Evolutionary conservation across 2,888 invertebrate genomes (phyloP), one percentile per base, ranked within the genome.

Genomic region (Bimastos eiseni): DNA sequence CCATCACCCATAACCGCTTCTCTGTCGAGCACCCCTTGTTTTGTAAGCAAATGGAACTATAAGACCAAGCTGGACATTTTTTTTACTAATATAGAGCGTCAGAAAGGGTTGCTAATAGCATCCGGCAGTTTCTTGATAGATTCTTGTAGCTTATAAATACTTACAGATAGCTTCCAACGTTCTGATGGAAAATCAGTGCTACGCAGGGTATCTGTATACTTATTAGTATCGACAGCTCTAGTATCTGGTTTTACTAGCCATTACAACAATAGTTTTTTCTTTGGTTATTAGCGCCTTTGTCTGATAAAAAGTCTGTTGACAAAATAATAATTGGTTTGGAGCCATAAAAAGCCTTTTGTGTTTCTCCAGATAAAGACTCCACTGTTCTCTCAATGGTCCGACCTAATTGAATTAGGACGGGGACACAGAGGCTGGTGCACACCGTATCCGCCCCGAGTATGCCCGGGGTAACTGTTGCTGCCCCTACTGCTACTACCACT

Each of bases 291-390:
- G n/a, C n/a, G 70, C 70, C 70, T 70, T 70, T n/a, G 70, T 70
- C 70, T n/a, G 70, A 70, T n/a, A 70, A 70, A 70, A 70, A n/a
- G 13, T 70, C 70, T 70, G 70, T 70, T 70, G 70, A 70, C 70
- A n/a, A n/a, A n/a, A n/a, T n/a, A n/a, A 30, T 70, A 70, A 70
- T 70, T 70, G 30, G 70, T 70, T 49, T 11, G 21, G 70, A 70
- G n/a, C 70, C 30, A 70, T 70, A 70, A 70, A 70, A 70, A n/a
- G 70, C n/a, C 70, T 70, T 70, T 70, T 70, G 70, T 70, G 70
- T n/a, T 70, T 70, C n/a, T 70, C 30, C 30, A 70, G 70, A 70
- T 70, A 70, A 70, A 70, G 70, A n/a, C 70, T n/a, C 70, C 70
- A 70, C 70, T n/a, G 70, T 70, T 70, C 70, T n/a, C 11, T 70